Base-by-base conservation (phyloP, 2,797 vertebrate species). In the Schizopygopsis pylzovi region DNA sequence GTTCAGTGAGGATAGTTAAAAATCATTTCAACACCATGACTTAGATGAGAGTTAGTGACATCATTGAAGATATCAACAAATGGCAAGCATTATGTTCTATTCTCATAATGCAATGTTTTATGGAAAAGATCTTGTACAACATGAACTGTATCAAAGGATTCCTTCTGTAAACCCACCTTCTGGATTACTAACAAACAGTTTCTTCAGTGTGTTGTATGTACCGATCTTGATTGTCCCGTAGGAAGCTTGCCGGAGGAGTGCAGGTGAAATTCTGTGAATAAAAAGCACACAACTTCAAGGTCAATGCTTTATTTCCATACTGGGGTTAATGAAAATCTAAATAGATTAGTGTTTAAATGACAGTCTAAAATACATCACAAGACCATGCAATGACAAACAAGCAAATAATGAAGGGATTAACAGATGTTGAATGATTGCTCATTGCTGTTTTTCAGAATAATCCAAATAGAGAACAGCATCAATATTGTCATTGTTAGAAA, bases 151-250 rank as follows among this genome's bases (percentile, higher is more conserved):
- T 22, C 13, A 16, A 45, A 68, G 39, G 59, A 39, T 37, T 63
- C 16, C 45, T 52, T 28, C 33, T 33, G 6, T 37, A 65, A 59
- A 92, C 95, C 70, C 65, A 98, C 98, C 98, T 96, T 99, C 98
- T 83, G 98, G 95, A 37, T 86, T 96, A 88, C 93, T 96, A 52
- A 99, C 98, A 4, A 99, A 99, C 85, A 98, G 93, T 86, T 97
- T 96, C 93, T 99, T 99, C 92, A 99, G 90, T 71, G 97, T 97
- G 93, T 99, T 98, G 92, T 99, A 99, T 13, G 98, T 99, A 80
- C 98, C 98, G 1, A 99, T 99, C 95, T 99, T 99, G 90, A 99
- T 98, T 77, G 98, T 99, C 87, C 98, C 98, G 0, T 99, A 99
- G 0, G 98, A 99, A 0, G 98, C 98, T 91, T 99, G 98, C 79